Conservation (phyloP, 2,113 vertebrate genomes). For the Murina feae region DNA sequence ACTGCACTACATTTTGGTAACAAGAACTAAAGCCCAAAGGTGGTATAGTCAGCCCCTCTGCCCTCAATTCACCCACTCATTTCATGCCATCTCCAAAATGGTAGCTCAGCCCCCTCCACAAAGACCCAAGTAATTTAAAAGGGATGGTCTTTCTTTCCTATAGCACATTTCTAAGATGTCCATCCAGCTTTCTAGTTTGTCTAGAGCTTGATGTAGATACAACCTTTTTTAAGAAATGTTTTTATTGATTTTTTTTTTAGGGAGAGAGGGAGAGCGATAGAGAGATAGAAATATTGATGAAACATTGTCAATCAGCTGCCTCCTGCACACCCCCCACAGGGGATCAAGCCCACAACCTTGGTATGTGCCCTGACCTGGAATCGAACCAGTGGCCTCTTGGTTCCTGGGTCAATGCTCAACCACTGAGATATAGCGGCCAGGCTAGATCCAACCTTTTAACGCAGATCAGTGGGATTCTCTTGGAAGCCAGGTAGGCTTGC, state of each 20-base stretch:
- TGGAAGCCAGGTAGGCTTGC: not conserved
- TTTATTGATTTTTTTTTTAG: too few relatives aligned
- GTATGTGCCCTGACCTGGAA: too few relatives aligned
- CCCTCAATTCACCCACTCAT: not conserved
- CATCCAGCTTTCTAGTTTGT: not conserved
- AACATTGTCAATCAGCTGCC: too few relatives aligned
- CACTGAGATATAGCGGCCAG: too few relatives aligned
- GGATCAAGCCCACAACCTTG: too few relatives aligned
- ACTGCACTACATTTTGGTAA: not conserved
- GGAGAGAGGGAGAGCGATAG: too few relatives aligned
- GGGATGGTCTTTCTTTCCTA: not conserved
- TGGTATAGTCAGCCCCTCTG: not conserved
- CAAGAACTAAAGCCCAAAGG: not conserved
- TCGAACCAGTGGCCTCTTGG: too few relatives aligned
- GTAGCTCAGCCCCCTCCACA: not conserved
- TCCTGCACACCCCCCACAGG: too few relatives aligned
- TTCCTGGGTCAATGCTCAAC: too few relatives aligned
- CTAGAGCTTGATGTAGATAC: not conserved
- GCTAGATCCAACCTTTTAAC: not conserved
- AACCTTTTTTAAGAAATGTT: not conserved
- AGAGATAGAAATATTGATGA: too few relatives aligned
- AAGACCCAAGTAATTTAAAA: not conserved
- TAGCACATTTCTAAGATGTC: not conserved
- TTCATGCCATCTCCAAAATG: not conserved
- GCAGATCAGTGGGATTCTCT: not conserved